phyloP scores from a whole-genome alignment of 2,797 vertebrate genomes.

The Anniella stebbinsi region DNA sequence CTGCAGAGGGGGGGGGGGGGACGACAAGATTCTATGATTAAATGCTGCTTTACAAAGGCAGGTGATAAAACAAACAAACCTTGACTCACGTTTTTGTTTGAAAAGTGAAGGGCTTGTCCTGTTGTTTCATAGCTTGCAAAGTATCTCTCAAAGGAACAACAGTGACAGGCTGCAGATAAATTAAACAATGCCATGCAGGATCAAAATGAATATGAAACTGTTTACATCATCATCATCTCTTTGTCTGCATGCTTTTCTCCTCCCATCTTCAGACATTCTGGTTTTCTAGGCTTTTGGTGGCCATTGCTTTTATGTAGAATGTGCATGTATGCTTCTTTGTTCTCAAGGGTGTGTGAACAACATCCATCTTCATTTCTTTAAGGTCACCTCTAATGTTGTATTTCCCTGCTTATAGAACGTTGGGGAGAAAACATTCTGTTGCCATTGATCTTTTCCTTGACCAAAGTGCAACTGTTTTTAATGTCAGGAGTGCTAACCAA shows the following conservation, averaged over 20 bases:
- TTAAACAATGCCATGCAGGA: not conserved
- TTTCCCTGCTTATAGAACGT: not conserved
- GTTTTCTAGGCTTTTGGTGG: conserved; percentile 24
- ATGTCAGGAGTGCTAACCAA: not conserved
- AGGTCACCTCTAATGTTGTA: not conserved
- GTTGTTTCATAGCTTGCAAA: conserved; percentile 39
- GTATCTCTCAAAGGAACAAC: not conserved
- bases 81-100: conserved; percentile 16
- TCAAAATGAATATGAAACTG: conserved; percentile 32
- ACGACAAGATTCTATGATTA: conserved; percentile 34
- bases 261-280: not conserved
- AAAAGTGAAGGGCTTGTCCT: conserved; percentile 15
- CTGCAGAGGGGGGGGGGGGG: not conserved
- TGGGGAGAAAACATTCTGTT: not conserved
- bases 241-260: not conserved
- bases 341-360: conserved; percentile 1
- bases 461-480: not conserved
- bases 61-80: not conserved
- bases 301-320: conserved; percentile 28
- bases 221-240: not conserved
- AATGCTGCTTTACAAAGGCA: conserved; percentile 14
- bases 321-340: not conserved
- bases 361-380: not conserved
- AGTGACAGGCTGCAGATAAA: not conserved
- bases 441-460: not conserved